phyloP scores from a whole-genome alignment of 2,797 vertebrate species.

The Pangasius larnaudii region DNA sequence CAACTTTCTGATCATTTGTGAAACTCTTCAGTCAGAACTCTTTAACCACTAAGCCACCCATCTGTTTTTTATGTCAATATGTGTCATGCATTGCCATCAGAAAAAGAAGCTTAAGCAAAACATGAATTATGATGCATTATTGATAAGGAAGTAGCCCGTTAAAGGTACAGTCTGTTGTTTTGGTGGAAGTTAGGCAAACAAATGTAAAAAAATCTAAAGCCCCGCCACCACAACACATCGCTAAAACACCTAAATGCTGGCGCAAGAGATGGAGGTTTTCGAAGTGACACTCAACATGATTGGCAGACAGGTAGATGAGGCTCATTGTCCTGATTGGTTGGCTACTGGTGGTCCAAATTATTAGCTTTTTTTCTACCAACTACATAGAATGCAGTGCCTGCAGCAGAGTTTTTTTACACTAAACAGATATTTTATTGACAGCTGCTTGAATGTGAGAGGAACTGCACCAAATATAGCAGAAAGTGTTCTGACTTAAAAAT shows the following conservation, averaged over 20 bases:
- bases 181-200: background rate
- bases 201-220: background rate
- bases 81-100: background rate
- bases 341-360: background rate
- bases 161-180: too few species aligned
- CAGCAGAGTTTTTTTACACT: background rate
- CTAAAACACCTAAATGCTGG: background rate
- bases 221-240: background rate
- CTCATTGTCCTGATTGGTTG: background rate
- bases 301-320: background rate
- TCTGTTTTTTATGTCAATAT: background rate
- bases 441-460: background rate
- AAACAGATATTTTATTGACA: slow-evolving; percentile 7
- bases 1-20: background rate
- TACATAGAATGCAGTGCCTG: background rate
- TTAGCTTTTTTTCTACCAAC: background rate
- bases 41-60: background rate
- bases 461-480: background rate
- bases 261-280: background rate
- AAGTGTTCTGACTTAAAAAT: background rate
- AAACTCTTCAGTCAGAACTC: background rate
- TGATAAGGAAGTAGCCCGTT: background rate
- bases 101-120: background rate
- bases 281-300: background rate
- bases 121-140: background rate